These are phyloP conservation scores for Erpetoichthys calabaricus DNA, from an alignment of 2,797 vertebrate genomes.

Conservation along the genomic window DNA sequence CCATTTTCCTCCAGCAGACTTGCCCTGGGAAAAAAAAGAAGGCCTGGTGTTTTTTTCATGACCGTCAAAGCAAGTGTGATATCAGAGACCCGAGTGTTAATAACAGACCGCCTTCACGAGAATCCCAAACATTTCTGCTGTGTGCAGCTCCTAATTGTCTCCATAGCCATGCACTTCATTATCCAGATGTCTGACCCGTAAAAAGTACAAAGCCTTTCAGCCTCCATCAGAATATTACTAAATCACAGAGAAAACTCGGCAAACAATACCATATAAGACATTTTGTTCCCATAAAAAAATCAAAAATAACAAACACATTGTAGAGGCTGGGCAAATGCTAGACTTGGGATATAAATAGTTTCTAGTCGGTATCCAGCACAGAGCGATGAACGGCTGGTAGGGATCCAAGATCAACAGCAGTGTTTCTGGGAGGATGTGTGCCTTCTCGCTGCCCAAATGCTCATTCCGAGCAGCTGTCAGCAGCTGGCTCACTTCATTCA, in stretches of 20 bases:
- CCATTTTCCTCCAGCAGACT: too few relatives aligned
- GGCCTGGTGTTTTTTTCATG: too few relatives aligned
- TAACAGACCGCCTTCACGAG: too few relatives aligned
- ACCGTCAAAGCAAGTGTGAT: too few relatives aligned
- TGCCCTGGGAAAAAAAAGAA: too few relatives aligned
- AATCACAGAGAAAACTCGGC: slow-evolving; percentile 28
- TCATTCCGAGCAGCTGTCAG: slow-evolving; percentile 23
- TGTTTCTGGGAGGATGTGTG: slow-evolving; percentile 37
- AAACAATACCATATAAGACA: slow-evolving; percentile 26
- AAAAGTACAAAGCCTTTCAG: too few relatives aligned
- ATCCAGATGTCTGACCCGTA: too few relatives aligned
- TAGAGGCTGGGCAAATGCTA: slow-evolving; percentile 42
- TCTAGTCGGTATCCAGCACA: slow-evolving; percentile 50
- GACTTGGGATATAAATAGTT: slow-evolving; percentile 43
- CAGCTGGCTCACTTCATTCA: slow-evolving; percentile 29
- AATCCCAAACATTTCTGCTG: too few relatives aligned
- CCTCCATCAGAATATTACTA: not conserved
- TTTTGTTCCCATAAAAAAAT: not conserved
- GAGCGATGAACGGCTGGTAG: slow-evolving; percentile 54
- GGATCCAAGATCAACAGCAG: slow-evolving; percentile 51
- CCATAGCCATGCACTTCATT: too few relatives aligned
- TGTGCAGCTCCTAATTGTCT: too few relatives aligned
- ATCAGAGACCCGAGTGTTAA: too few relatives aligned
- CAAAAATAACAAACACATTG: slow-evolving; percentile 29
- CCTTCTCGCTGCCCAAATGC: slow-evolving; percentile 24